Percentiles rank a stretch among this genome's conserved stretches.
Conservation (phyloP, 2,113 vertebrate genomes). For the Dasyurus viverrinus region DNA sequence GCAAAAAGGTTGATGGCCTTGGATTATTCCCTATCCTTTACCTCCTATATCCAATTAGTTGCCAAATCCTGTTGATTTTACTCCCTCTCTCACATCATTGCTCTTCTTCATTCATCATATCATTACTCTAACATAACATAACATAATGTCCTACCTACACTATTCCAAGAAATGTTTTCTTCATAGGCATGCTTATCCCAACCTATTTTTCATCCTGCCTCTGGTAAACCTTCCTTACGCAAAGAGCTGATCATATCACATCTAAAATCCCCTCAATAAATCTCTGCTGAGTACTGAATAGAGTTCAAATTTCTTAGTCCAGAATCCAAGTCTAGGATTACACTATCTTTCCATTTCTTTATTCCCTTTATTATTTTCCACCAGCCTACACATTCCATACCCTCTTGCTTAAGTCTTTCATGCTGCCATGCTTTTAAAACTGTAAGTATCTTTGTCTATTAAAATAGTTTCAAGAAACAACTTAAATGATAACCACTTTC, state of each 20-base stretch:
- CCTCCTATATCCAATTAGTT: not conserved
- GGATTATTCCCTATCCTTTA: not conserved
- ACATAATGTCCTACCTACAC: not conserved
- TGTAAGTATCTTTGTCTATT: not conserved
- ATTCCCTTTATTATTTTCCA: not conserved
- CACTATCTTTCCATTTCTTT: not conserved
- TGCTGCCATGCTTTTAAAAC: not conserved
- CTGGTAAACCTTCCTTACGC: not conserved
- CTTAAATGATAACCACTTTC: not conserved
- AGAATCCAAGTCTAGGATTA: no score
- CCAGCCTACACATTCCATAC: not conserved
- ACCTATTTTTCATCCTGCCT: not conserved
- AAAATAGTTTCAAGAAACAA: not conserved
- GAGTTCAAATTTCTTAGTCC: not conserved
- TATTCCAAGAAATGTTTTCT: not conserved
- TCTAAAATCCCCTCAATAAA: not conserved
- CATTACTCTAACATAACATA: not conserved
- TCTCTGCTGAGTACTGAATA: not conserved
- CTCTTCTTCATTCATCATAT: not conserved
- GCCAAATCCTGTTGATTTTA: not conserved
- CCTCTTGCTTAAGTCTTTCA: not conserved
- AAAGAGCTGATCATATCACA: not conserved
- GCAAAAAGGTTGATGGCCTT: not conserved
- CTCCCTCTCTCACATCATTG: not conserved
- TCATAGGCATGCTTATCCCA: not conserved